phyloP scores from a whole-genome alignment of 1,140 invertebrate genomes.

The Heliconius nattereri region DNA sequence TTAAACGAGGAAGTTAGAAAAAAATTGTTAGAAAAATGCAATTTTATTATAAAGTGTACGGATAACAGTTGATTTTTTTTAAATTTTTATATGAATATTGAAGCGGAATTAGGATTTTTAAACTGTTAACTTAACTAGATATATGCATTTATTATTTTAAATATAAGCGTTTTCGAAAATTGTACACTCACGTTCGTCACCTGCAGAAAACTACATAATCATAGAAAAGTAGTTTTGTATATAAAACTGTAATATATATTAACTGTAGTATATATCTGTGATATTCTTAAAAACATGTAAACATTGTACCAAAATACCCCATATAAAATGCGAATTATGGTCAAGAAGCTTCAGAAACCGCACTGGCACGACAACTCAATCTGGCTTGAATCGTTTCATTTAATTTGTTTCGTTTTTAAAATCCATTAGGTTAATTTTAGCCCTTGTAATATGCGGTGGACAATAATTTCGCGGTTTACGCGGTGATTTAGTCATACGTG shows the following conservation, averaged over 20 bases:
- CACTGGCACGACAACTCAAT: conserved; percentile 41
- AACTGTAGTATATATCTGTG: too few relatives aligned
- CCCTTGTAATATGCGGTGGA: conserved; percentile 54
- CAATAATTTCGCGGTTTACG: conserved; percentile 64
- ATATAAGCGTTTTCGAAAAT: too few relatives aligned
- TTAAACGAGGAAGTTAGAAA: conserved; percentile 28
- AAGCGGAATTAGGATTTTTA: neutral
- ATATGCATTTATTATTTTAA: too few relatives aligned
- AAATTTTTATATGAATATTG: neutral
- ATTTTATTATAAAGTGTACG: conserved; percentile 15
- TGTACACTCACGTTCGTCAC: too few relatives aligned
- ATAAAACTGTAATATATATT: too few relatives aligned
- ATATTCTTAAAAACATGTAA: too few relatives aligned
- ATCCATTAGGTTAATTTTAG: conserved; percentile 66
- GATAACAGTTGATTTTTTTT: neutral
- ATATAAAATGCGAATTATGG: neutral
- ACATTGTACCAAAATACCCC: too few relatives aligned
- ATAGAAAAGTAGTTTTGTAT: too few relatives aligned
- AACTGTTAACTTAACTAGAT: neutral
- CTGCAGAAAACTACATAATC: too few relatives aligned
- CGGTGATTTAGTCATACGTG: conserved; percentile 51
- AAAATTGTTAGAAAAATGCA: conserved; percentile 22
- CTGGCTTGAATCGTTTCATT: conserved; percentile 47
- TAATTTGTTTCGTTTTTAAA: conserved; percentile 62
- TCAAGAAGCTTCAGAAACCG: conserved; percentile 30